Percentiles rank a stretch among this genome's conserved stretches.
These are phyloP conservation scores for Orthosia incerta DNA, from an alignment of 2,888 invertebrate genomes.

Conservation along the genomic window DNA sequence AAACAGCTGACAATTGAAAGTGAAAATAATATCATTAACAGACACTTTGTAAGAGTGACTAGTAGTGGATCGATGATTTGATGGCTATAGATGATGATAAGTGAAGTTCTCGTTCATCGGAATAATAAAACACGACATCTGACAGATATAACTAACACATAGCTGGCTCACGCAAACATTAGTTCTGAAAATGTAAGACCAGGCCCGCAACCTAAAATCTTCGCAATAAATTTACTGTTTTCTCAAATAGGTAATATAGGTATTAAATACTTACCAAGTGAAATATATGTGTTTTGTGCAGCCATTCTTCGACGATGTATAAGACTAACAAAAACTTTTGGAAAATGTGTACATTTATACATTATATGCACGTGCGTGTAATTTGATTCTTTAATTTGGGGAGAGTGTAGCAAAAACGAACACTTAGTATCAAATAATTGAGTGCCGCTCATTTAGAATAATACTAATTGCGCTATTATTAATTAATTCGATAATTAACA, in stretches of 20 bases:
- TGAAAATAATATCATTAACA: neutral
- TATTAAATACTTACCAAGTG: slow-evolving; percentile 11
- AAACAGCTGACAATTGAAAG: slow-evolving; percentile 4
- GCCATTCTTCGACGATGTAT: neutral
- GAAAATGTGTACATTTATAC: neutral
- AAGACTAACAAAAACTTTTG: neutral
- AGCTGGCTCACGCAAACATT: too few relatives aligned
- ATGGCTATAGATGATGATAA: neutral
- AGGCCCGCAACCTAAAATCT: too few relatives aligned
- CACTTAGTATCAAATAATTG: neutral
- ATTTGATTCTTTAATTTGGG: neutral
- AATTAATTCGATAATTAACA: too few relatives aligned
- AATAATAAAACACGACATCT: neutral
- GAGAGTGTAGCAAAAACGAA: neutral
- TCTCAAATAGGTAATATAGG: neutral
- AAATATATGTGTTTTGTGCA: neutral
- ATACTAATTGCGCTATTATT: too few relatives aligned
- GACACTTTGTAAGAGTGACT: too few relatives aligned
- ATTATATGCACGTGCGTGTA: slow-evolving; percentile 9
- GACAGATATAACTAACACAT: neutral
- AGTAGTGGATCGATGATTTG: too few relatives aligned
- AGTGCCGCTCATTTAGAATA: too few relatives aligned
- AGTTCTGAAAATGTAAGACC: too few relatives aligned
- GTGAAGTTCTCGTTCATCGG: neutral
- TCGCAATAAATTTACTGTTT: neutral